These are phyloP conservation scores for Pantherophis vulpinus DNA, from an alignment of 2,797 vertebrate genomes.

Conservation along the genomic window DNA sequence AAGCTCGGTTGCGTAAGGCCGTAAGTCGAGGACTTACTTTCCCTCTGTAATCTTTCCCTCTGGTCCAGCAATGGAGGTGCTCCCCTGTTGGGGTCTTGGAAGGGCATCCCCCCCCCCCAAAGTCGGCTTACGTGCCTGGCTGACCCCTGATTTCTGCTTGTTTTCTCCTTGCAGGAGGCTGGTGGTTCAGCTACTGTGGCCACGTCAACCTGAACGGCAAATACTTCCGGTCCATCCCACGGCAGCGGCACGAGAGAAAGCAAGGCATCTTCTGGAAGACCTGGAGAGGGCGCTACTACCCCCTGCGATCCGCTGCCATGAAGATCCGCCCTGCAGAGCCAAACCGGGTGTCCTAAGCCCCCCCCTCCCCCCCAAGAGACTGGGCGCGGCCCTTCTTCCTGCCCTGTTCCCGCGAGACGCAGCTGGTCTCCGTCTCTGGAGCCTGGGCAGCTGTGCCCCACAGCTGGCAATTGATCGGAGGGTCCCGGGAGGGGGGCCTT, in stretches of 20 bases:
- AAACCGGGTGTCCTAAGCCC: slow-evolving; percentile 51
- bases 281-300: slow-evolving; percentile 94
- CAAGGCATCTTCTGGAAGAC: slow-evolving; percentile 97
- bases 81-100: background rate
- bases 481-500: too few species aligned
- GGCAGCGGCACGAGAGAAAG: slow-evolving; percentile 87
- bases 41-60: background rate
- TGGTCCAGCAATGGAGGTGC: background rate
- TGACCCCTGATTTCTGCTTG: slow-evolving; percentile 3
- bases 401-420: background rate
- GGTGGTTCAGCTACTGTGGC: slow-evolving; percentile 96
- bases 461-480: background rate
- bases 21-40: too few species aligned
- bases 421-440: background rate
- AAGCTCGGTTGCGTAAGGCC: background rate
- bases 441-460: background rate
- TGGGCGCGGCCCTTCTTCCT: background rate
- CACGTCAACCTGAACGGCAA: slow-evolving; percentile 91
- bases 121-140: background rate
- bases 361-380: background rate
- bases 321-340: slow-evolving; percentile 81
- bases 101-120: background rate
- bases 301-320: slow-evolving; percentile 84
- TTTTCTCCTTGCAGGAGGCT: slow-evolving; percentile 77
- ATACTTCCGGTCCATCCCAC: slow-evolving; percentile 88